Base-by-base conservation (phyloP, 1,140 invertebrate genomes). In the Lutraria rhynchaena region DNA sequence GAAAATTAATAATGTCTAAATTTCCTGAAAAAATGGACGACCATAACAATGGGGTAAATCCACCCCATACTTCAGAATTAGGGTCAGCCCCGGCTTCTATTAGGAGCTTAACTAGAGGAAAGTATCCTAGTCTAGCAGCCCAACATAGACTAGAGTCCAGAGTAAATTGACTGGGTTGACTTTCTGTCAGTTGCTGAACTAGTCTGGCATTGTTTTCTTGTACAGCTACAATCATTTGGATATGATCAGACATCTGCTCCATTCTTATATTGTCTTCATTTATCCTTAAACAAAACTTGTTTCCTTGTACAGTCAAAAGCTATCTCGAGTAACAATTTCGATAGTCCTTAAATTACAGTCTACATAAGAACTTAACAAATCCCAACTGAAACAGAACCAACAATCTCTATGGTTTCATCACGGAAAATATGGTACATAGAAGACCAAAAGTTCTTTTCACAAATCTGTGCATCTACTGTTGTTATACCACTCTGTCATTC, bases 41-140 rank as follows among this genome's bases (percentile, higher is more conserved):
- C 84, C 84, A 86, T 1, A 86, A 67, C 1, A 87, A 67, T 13
- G 86, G 86, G 22, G 83, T 83, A 49, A 83, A 86, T n/a, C 86
- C 86, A 58, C 83, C 86, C 84, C 84, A 86, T 19, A 84, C 75
- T 46, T 75, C 67, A 1, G 69, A 80, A 80, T 84, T 84, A 15
- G 78, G 67, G 51, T 86, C 46, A 4, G 83, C 86, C 9, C 84
- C 86, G 19, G 27, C 37, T 7, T 75, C 44, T 17, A 86, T 22
- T 51, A 87, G 58, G 13, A 60, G 27, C 5, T 46, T 24, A 11
- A 85, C 57, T 31, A 85, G 65, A 29, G 80, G 51, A 33, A 81
- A n/a, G 61, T 84, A 58, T 41, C 85, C 86, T 55, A 85, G 82
- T 33, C 86, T 81, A 60, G 85, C 67, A 15, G 84, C 85, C 86